These are phyloP conservation scores for Oryzias woworae DNA, from an alignment of 2,113 vertebrate species.

Conservation along the genomic window DNA sequence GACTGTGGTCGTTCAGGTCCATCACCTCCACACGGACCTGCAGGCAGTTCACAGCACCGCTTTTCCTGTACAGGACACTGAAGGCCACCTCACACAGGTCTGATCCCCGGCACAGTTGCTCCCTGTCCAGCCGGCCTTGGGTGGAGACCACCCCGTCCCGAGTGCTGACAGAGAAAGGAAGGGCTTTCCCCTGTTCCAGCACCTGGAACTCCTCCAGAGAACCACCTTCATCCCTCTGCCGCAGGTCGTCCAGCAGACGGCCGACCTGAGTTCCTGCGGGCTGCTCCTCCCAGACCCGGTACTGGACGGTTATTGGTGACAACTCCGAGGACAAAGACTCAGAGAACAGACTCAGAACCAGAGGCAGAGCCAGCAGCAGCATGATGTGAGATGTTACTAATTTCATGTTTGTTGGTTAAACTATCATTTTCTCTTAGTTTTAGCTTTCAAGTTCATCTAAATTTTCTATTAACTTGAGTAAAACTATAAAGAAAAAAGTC, in stretches of 20 bases:
- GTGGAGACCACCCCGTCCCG: conserved; percentile 83
- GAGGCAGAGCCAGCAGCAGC: conserved; percentile 67
- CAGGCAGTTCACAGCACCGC: conserved; percentile 72
- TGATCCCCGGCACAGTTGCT: conserved; percentile 83
- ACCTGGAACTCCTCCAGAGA: conserved; percentile 80
- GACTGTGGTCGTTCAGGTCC: conserved; percentile 90
- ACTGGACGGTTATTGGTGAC: conserved; percentile 69
- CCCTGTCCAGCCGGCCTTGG: conserved; percentile 82
- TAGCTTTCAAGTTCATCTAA: neutral
- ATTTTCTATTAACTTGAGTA: neutral
- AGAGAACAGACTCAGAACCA: conserved; percentile 53
- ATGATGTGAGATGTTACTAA: conserved; percentile 30
- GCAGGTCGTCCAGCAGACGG: conserved; percentile 80
- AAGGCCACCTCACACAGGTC: conserved; percentile 87
- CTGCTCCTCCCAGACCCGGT: conserved; percentile 87
- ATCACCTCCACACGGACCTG: conserved; percentile 86
- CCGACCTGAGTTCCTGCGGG: conserved; percentile 82
- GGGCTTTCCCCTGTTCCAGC: conserved; percentile 78
- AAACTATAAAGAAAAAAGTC: neutral
- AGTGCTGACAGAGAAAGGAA: conserved; percentile 79
- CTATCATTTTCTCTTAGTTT: conserved; percentile 23
- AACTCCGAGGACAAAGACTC: conserved; percentile 31
- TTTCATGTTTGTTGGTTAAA: conserved; percentile 23
- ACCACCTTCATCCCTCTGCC: conserved; percentile 64
- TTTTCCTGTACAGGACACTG: conserved; percentile 81